A percentile compares a stretch with the other conserved stretches of the same genome.
These are phyloP conservation scores for Drosophila pandora DNA, from an alignment of 1,140 invertebrate genomes.

Conservation along the genomic window DNA sequence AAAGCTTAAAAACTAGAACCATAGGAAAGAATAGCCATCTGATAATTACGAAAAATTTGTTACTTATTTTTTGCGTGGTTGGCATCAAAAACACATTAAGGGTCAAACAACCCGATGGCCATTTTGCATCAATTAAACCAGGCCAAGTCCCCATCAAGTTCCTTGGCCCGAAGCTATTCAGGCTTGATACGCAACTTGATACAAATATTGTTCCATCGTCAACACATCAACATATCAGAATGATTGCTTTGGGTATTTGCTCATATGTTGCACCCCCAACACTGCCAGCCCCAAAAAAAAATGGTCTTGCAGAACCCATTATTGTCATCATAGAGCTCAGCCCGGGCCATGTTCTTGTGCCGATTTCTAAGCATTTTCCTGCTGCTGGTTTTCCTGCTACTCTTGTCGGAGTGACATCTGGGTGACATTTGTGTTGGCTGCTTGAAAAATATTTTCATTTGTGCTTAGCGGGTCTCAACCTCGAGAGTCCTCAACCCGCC, in stretches of 20 bases:
- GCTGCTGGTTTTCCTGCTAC: slow-evolving; percentile 33
- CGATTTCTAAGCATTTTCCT: slow-evolving; percentile 12
- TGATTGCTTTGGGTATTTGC: slow-evolving; percentile 52
- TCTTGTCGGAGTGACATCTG: slow-evolving; percentile 47
- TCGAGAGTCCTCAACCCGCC: not conserved
- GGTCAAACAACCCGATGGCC: slow-evolving; percentile 24
- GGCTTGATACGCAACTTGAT: slow-evolving; percentile 6
- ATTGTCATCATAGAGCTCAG: slow-evolving; percentile 20
- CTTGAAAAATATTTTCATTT: slow-evolving; percentile 61
- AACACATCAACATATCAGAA: slow-evolving; percentile 42
- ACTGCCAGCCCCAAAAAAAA: slow-evolving; percentile 1
- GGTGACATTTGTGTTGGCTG: slow-evolving; percentile 45
- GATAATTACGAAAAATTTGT: slow-evolving; percentile 32
- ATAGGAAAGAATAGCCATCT: not conserved
- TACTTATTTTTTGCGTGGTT: slow-evolving; percentile 4
- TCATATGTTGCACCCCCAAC: slow-evolving; percentile 33
- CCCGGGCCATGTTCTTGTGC: slow-evolving; percentile 11
- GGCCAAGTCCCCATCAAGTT: slow-evolving; percentile 3
- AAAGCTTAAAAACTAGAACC: too few relatives aligned
- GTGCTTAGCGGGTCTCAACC: slow-evolving; percentile 43
- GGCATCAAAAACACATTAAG: slow-evolving; percentile 62
- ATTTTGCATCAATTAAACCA: slow-evolving; percentile 43
- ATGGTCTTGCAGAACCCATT: slow-evolving; percentile 26
- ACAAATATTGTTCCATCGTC: slow-evolving; percentile 67
- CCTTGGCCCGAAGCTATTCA: slow-evolving; percentile 7